Conservation (phyloP, 2,888 invertebrate genomes). For the Sclerodermus sp. region DNA sequence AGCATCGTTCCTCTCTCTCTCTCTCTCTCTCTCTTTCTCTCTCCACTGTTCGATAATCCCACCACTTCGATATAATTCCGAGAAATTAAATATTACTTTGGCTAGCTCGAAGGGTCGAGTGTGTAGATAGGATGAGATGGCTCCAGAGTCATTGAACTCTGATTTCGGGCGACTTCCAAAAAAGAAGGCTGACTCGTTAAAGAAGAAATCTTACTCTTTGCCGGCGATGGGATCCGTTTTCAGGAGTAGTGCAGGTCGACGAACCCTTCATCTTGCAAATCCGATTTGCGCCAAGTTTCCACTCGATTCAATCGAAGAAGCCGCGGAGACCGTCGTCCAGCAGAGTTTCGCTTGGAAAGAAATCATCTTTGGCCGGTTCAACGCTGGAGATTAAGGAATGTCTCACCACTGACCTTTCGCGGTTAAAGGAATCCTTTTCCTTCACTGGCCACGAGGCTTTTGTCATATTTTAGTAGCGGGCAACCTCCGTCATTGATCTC, state of each 20-base stretch:
- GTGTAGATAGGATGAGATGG: too few species aligned
- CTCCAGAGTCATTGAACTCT: too few species aligned
- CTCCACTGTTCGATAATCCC: neutral
- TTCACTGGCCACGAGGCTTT: too few species aligned
- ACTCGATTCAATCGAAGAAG: conserved; percentile 3
- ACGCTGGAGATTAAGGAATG: neutral
- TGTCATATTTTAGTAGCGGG: too few species aligned
- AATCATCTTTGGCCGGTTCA: neutral
- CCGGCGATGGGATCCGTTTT: too few species aligned
- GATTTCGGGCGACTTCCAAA: neutral
- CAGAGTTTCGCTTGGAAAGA: neutral
- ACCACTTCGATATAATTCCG: neutral
- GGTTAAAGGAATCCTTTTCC: neutral
- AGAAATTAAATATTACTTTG: neutral
- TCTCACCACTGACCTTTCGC: neutral
- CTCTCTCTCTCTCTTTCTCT: too few species aligned
- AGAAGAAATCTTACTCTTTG: neutral
- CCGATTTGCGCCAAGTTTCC: neutral
- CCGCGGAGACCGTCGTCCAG: neutral
- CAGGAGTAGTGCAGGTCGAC: too few species aligned
- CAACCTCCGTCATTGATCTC: too few species aligned
- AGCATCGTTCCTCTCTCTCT: too few species aligned
- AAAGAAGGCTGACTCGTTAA: neutral
- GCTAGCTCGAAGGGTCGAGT: neutral
- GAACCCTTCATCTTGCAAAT: neutral